Conservation (phyloP, 2,888 invertebrate genomes). For the Sicus ferrugineus region DNA sequence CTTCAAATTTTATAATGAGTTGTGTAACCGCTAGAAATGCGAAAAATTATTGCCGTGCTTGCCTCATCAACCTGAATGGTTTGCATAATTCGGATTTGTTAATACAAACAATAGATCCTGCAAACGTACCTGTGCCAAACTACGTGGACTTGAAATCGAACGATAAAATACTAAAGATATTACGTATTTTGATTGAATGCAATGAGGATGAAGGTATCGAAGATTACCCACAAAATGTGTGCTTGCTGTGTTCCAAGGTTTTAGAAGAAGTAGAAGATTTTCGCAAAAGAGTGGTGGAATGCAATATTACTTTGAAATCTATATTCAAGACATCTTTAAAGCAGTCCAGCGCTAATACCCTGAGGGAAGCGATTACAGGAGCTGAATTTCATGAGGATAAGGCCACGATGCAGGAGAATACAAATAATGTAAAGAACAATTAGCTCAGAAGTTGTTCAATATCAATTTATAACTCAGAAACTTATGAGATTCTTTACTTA, state of each 20-base stretch:
- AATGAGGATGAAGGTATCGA: constrained; percentile 2
- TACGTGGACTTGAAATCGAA: constrained; percentile 35
- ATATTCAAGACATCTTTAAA: too few species aligned
- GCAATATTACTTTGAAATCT: constrained; percentile 39
- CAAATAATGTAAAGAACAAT: too few species aligned
- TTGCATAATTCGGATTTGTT: not conserved
- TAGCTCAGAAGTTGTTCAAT: too few species aligned
- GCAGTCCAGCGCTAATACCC: too few species aligned
- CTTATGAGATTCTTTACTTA: too few species aligned
- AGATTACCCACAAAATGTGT: constrained; percentile 47
- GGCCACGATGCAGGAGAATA: too few species aligned
- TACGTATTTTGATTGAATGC: constrained; percentile 42
- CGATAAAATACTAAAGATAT: constrained; percentile 40
- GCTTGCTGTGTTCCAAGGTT: constrained; percentile 44
- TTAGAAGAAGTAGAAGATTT: constrained; percentile 46
- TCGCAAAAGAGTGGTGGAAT: constrained; percentile 43
- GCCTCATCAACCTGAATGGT: constrained; percentile 44
- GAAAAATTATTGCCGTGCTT: constrained; percentile 51
- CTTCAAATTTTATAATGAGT: not conserved
- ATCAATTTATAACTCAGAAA: too few species aligned
- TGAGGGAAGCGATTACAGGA: too few species aligned
- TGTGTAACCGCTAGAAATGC: constrained; percentile 43
- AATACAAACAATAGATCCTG: not conserved
- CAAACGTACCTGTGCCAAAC: constrained; percentile 16
- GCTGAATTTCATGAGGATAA: too few species aligned